Evolutionary conservation across 2,888 invertebrate genomes (phyloP), one percentile per base, ranked within the genome.

Genomic region (Hirtodrosophila confusa): DNA sequence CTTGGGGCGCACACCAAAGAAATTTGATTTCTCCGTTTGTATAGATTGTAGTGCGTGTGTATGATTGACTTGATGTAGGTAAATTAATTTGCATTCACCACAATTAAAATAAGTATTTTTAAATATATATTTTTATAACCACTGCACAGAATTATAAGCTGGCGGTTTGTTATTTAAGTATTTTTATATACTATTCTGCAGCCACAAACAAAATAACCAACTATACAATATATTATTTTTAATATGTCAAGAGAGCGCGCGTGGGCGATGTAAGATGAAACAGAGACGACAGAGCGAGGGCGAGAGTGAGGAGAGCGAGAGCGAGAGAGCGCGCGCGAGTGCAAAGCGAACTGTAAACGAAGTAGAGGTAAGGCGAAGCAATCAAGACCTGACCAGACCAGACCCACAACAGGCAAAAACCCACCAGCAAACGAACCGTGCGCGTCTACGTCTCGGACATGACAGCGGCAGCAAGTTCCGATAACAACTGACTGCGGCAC

Each of bases 371-470:
- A 65, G 37, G 56, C 66, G 6, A 50, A 56, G 44, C 55, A 60
- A 17, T 17, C 17, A 55, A 33, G 57, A 33, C 48, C 49, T 37
- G 58, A 49, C 44, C 63, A 6, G 48, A 33, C 33, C 41, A 39
- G 64, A 64, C 53, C 64, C 37, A 74, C 17, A 64, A 45, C 64
- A 49, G 12, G 47, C 49, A 69, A 62, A 57, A 44, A 51, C 54
- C 58, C 36, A 69, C 58, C 50, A 54, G 37, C 58, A 36, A 75
- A 58, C 71, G 63, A 84, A 71, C 69, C 61, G 77, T 72, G 70
- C 85, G 80, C 75, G 76, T 68, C 78, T 68, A 78, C 78, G 72
- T 69, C 70, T 69, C 83, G 68, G 80, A 84, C 78, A 78, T 70
- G 66, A 71, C 80, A 64, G 64, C 79, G 67, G 75, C 80, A 69